Percentiles rank a stretch among this genome's conserved stretches.
Conservation (phyloP, 2,113 vertebrate species). For the Alligator sinensis region DNA sequence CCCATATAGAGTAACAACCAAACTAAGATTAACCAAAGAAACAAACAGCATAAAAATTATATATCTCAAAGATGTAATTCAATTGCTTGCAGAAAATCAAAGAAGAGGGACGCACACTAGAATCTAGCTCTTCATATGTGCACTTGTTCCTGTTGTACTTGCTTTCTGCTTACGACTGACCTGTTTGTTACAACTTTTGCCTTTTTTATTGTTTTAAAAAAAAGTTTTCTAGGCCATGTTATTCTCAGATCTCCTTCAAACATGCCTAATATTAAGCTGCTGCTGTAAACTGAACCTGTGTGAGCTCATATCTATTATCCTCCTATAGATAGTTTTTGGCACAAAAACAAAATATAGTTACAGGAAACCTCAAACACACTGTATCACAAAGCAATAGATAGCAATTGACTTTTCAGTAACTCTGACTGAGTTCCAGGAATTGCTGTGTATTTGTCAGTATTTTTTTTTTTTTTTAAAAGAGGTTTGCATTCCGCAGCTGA, state of each 20-base stretch:
- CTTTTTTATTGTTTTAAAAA: neutral
- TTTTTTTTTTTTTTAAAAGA: neutral
- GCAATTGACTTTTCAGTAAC: constrained; percentile 60
- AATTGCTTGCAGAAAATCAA: neutral
- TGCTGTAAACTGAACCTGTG: neutral
- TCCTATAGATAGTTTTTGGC: neutral
- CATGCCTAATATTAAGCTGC: fast-evolving
- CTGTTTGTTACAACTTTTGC: neutral
- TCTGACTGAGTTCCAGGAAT: constrained; percentile 33
- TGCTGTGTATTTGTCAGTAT: constrained; percentile 34
- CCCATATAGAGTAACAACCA: neutral
- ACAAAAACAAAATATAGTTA: neutral
- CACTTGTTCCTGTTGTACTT: neutral
- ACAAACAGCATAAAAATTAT: neutral
- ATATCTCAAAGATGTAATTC: neutral
- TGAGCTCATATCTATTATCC: neutral
- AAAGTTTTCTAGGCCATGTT: neutral
- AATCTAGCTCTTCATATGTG: neutral
- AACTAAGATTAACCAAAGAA: neutral
- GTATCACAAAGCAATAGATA: constrained; percentile 53
- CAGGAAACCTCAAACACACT: constrained; percentile 62
- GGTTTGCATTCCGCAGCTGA: constrained; percentile 6
- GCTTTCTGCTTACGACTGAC: neutral
- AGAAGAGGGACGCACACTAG: neutral
- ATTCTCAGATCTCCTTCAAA: neutral